A percentile compares a stretch with the other conserved stretches of the same genome.
These are phyloP conservation scores for Stictocephala bisonia DNA, from an alignment of 2,888 invertebrate species.

Conservation along the genomic window DNA sequence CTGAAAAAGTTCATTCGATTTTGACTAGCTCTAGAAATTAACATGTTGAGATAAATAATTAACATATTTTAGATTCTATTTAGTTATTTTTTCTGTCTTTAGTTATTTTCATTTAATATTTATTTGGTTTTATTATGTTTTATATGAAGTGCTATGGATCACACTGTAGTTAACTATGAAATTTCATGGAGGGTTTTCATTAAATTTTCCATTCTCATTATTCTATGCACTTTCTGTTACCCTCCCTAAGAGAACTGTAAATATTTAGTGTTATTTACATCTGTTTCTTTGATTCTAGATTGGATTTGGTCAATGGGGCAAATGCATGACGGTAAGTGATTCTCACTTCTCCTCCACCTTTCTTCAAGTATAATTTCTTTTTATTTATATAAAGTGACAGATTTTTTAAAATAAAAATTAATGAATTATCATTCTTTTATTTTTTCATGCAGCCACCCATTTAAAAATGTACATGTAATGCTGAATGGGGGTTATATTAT, in stretches of 20 bases:
- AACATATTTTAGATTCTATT: neutral
- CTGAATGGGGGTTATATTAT: no score
- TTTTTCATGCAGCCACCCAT: no score
- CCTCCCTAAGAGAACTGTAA: neutral
- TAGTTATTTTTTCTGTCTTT: neutral
- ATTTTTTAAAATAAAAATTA: no score
- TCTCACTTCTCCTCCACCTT: no score
- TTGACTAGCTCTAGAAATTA: no score
- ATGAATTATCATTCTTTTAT: no score
- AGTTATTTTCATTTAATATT: neutral
- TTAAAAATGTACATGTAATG: no score
- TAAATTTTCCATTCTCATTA: no score
- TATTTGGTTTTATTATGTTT: conserved; percentile 8
- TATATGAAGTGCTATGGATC: conserved; percentile 35
- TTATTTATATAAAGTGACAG: no score
- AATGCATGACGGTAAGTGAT: conserved; percentile 97
- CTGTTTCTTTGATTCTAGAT: conserved; percentile 76
- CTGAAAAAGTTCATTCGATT: no score
- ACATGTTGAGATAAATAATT: no score
- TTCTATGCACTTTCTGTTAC: neutral
- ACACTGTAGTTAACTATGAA: conserved; percentile 58
- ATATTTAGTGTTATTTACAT: conserved; percentile 25
- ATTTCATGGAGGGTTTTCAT: conserved; percentile 61
- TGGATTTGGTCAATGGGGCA: conserved; percentile 99
- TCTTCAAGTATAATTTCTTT: no score